Base-by-base conservation (phyloP, 2,888 invertebrate species). In the Pharmacophagus antenor region DNA sequence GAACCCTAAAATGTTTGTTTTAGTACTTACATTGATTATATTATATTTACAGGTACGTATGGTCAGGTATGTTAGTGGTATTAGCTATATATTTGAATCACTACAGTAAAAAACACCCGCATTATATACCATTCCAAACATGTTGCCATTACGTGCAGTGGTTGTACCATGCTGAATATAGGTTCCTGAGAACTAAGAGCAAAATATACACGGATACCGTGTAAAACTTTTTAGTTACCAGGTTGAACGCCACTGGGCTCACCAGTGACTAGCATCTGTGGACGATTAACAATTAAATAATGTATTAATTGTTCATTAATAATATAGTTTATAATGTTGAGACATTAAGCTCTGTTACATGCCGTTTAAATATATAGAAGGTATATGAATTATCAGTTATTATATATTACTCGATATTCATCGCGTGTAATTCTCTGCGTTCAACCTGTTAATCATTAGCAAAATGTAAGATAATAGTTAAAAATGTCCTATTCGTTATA, bases 11-110 rank as follows among this genome's bases (percentile, higher is more conserved):
- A n/a, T n/a, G n/a, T n/a, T n/a, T n/a, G n/a, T n/a, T n/a, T n/a
- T n/a, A n/a, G n/a, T n/a, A n/a, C n/a, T n/a, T n/a, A n/a, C 10
- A 27, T 6, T 27, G 27, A 27, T 27, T 27, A 10, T 27, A 10
- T 27, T 27, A 27, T 10, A 27, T 2, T 93, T 93, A 49, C 88
- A 97, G 97, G 80, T 97, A 97, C 80, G 79, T 95, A 0, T 98
- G 98, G 96, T 96, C 98, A 0, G 98, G 98, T 1, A 79, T 95
- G 69, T 89, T 99, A 56, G 97, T 99, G 0, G 92, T 98, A 0
- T 67, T 97, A 27, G 98, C 98, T 6, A 98, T 99, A 75, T 98
- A 98, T 83, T 88, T 99, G n/a, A 98, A 98, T 88, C 92, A 98
- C 54, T 96, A 95, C 79, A 96, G 96, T 80, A 98, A 98, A 81